These are phyloP conservation scores for Galerucella nymphaeae DNA, from an alignment of 2,888 invertebrate genomes.

Conservation along the genomic window DNA sequence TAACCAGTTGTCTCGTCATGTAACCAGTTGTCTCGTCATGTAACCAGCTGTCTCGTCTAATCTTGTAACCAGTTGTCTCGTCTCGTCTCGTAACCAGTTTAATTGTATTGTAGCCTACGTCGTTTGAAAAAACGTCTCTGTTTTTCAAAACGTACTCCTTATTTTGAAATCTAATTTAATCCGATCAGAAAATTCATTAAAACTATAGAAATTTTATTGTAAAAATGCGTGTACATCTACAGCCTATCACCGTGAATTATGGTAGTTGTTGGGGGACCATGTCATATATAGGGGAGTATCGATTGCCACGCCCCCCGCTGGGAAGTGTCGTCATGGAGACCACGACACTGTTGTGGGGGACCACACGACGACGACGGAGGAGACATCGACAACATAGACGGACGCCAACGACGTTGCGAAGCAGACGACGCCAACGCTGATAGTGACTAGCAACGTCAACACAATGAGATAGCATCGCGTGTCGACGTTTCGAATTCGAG, in stretches of 20 bases:
- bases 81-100: no score
- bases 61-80: no score
- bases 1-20: background rate
- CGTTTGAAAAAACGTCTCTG: no score
- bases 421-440: conserved; percentile 2
- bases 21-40: background rate
- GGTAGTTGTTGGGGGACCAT: conserved; percentile 70
- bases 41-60: no score
- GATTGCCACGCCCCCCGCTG: conserved; percentile 74
- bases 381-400: conserved; percentile 22
- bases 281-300: conserved; percentile 72
- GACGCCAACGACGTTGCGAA: conserved; percentile 22
- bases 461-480: conserved; percentile 15
- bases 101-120: no score
- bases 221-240: background rate
- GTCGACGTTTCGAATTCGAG: background rate
- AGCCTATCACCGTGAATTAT: conserved; percentile 2
- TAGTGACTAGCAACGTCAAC: conserved; percentile 8
- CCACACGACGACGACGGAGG: conserved; percentile 47
- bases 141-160: no score
- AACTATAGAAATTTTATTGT: background rate
- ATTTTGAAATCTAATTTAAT: no score
- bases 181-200: background rate
- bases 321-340: conserved; percentile 70
- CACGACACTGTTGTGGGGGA: conserved; percentile 63